Percentiles rank a stretch among this genome's conserved stretches.
These are phyloP conservation scores for Dromococcyx pavoninus DNA, from an alignment of 2,797 vertebrate species.

Conservation along the genomic window DNA sequence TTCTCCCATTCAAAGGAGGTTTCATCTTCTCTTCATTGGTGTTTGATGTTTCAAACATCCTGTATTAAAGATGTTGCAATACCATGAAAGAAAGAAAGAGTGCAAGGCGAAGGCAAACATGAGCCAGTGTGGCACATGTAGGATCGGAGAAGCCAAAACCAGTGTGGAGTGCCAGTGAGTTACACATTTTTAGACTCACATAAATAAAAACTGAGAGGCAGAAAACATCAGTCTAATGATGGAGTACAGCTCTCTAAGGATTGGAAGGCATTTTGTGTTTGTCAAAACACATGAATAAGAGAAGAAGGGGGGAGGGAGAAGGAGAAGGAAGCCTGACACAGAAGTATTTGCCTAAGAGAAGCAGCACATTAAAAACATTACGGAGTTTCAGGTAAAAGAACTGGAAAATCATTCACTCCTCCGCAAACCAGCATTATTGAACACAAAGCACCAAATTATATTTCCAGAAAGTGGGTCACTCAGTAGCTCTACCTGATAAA, in stretches of 20 bases:
- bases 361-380: conserved; percentile 4
- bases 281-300: conserved; percentile 52
- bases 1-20: conserved; percentile 79
- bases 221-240: conserved; percentile 14
- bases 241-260: conserved; percentile 9
- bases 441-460: conserved; percentile 17
- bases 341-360: conserved; percentile 15
- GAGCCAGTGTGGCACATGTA: neutral
- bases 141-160: neutral
- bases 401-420: neutral
- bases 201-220: conserved; percentile 43
- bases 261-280: conserved; percentile 27
- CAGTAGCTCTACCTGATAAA: neutral
- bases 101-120: neutral
- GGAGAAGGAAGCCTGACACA: conserved; percentile 3
- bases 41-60: conserved; percentile 67
- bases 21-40: conserved; percentile 37
- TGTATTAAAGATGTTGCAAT: neutral
- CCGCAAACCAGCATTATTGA: neutral
- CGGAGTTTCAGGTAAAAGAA: conserved; percentile 13
- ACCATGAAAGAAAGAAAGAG: neutral
- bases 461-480: conserved; percentile 19
- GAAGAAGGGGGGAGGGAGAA: neutral
- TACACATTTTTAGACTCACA: neutral
- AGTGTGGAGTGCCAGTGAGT: neutral